Evolutionary conservation across 2,113 vertebrate genomes (phyloP), one percentile per base, ranked within the genome.

Genomic region (Nothocercus julius): DNA sequence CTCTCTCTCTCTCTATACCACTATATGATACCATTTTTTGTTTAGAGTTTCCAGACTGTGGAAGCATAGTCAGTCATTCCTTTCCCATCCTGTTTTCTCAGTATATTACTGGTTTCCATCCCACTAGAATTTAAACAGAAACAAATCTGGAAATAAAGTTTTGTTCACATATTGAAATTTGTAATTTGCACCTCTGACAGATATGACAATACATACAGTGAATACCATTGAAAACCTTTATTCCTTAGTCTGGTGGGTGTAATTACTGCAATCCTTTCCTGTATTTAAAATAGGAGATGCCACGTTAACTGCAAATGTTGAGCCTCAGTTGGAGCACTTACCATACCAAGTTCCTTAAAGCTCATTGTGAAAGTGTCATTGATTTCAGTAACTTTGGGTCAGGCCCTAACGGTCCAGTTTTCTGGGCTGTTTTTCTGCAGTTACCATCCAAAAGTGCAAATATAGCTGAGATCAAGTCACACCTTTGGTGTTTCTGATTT

Each of bases 321-420:
- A 76, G 45, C 70, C 93, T 86, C 49, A 40, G 34, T 61, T 92
- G 83, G 82, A 92, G 86, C 84, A 80, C 83, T 93, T 95, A 76
- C 61, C 86, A 72, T 53, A 82, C 62, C 28, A 51, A 64, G 47
- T 34, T 38, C 18, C 7, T 69, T 70, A 54, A 75, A 86, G 40
- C 69, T 89, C 66, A 8, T 28, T 49, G n/a, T 58, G 8, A 38
- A 25, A 53, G 56, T 76, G 74, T n/a, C 13, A 38, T 24, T 49
- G 58, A 63, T 84, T 89, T 76, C 30, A 11, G 54, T 28, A 63
- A 45, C 5, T 82, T 72, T 34, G 81, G 20, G 32, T 88, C 67
- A 2, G 3, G 13, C 18, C 86, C 36, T 34, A 76, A 10, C 5
- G 2, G 49, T 51, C 67, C 53, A 45, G 2, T 63, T 90, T 90